Percentiles rank a stretch among this genome's conserved stretches.
Conservation (phyloP, 1,140 invertebrate genomes). For the Acromyrmex charruanus region DNA sequence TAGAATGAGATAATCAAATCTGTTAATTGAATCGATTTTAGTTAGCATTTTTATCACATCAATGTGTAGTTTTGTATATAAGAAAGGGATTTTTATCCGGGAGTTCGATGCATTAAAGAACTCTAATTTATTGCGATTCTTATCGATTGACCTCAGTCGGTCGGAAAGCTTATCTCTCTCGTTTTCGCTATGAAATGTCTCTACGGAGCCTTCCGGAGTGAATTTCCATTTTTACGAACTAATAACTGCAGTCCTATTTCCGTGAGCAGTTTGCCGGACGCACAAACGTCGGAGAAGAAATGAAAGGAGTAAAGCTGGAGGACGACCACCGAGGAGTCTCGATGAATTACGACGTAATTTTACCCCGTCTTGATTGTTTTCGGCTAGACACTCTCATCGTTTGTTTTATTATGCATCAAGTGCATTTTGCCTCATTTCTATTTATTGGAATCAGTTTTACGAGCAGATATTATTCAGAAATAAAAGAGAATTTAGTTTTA, state of each 20-base stretch:
- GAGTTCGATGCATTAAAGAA: constrained; percentile 59
- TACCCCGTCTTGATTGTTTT: constrained; percentile 73
- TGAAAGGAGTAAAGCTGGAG: constrained; percentile 3
- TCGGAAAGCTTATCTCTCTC: constrained; percentile 63
- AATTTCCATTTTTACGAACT: constrained; percentile 67
- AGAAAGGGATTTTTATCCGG: constrained; percentile 44
- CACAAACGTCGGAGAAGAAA: not conserved
- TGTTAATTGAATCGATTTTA: constrained; percentile 64
- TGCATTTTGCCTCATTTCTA: constrained; percentile 18
- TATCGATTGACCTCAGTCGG: constrained; percentile 61
- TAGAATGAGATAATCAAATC: constrained; percentile 32
- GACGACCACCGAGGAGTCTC: not conserved
- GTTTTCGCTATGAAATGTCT: constrained; percentile 58
- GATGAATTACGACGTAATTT: constrained; percentile 61
- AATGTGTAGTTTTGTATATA: constrained; percentile 57
- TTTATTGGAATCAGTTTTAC: constrained; percentile 63
- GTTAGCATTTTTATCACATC: constrained; percentile 47
- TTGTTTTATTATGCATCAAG: not conserved
- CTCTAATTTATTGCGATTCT: constrained; percentile 69
- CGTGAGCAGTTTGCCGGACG: not conserved
- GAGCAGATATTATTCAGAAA: not conserved
- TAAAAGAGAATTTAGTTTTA: constrained; percentile 8
- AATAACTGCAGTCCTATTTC: constrained; percentile 65
- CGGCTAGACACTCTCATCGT: constrained; percentile 70
- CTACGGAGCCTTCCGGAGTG: not conserved